These are phyloP conservation scores for Pseudococcus jackbeardsleyi DNA, from an alignment of 2,888 invertebrate species.

Conservation along the genomic window DNA sequence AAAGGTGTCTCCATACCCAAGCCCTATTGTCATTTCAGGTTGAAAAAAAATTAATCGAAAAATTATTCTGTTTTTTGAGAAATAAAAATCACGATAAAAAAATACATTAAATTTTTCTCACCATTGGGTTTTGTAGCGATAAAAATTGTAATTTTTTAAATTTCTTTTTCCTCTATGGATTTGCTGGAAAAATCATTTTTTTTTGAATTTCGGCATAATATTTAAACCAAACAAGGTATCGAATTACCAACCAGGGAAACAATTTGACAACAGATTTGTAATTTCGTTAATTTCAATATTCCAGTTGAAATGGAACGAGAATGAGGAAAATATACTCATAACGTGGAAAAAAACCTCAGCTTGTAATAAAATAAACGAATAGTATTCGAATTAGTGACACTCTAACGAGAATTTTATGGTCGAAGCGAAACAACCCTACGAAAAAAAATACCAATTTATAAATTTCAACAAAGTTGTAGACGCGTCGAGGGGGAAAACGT, in stretches of 20 bases:
- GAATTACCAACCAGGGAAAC: neutral
- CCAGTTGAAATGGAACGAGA: neutral
- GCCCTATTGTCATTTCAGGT: neutral
- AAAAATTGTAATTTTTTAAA: neutral
- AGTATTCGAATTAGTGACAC: neutral
- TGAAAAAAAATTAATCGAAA: neutral
- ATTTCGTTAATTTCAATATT: neutral
- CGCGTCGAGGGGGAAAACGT: neutral
- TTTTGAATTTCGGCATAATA: neutral
- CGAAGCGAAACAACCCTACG: neutral
- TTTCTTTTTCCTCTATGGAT: no score
- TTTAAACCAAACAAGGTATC: conserved; percentile 1
- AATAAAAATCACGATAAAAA: neutral
- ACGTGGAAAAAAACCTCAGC: neutral
- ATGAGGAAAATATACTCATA: neutral
- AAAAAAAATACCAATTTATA: neutral
- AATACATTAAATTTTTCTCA: neutral
- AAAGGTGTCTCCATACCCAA: neutral
- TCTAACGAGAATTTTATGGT: neutral
- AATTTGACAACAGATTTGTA: neutral
- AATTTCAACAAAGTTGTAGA: neutral
- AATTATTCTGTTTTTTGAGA: neutral
- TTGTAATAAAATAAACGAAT: neutral
- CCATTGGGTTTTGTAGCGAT: neutral
- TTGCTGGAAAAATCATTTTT: neutral